Conservation (phyloP, 2,888 invertebrate species). For the Cryptus viduatorius region DNA sequence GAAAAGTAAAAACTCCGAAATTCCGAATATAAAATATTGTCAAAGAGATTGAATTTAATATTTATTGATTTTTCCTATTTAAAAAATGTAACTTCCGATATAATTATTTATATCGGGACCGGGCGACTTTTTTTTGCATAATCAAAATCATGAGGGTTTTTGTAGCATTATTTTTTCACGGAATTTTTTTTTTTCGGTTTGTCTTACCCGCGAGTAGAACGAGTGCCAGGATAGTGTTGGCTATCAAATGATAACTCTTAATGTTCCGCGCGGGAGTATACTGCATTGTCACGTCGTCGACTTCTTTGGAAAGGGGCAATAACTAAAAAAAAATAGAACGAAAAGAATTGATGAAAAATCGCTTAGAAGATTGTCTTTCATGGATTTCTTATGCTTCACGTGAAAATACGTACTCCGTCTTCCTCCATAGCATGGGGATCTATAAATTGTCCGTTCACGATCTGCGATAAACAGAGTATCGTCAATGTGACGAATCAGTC, state of each 20-base stretch:
- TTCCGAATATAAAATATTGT: neutral
- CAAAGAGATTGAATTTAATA: neutral
- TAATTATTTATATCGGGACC: no score
- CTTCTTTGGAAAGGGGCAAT: neutral
- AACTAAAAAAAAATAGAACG: neutral
- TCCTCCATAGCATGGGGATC: constrained; percentile 22
- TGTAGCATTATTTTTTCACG: no score
- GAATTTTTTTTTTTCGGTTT: neutral
- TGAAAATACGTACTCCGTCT: constrained; percentile 15
- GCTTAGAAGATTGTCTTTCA: neutral
- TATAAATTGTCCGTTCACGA: neutral
- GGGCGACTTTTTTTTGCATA: no score
- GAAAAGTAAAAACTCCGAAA: neutral
- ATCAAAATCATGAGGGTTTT: no score
- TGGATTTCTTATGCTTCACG: neutral
- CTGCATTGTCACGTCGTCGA: neutral
- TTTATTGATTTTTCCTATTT: no score
- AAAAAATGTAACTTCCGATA: no score
- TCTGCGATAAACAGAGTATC: neutral
- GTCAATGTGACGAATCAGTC: neutral
- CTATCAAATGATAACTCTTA: constrained; percentile 5
- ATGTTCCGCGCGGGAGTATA: neutral
- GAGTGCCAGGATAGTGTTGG: constrained; percentile 10
- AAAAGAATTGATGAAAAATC: neutral
- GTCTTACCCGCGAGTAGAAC: constrained; percentile 16